A percentile compares a stretch with the other conserved stretches of the same genome.
phyloP scores from a whole-genome alignment of 2,113 vertebrate species.

The Anoplopoma fimbria region DNA sequence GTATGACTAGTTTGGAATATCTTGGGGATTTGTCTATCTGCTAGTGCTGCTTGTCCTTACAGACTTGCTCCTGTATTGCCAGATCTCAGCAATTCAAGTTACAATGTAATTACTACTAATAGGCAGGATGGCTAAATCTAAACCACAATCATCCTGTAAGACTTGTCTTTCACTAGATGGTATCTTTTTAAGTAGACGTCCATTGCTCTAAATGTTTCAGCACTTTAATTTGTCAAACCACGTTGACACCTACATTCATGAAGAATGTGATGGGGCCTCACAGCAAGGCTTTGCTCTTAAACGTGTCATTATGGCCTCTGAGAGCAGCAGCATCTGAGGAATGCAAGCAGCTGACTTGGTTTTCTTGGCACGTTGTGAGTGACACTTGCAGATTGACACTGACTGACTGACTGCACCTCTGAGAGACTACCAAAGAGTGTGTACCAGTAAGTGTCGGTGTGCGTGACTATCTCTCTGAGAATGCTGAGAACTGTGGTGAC shows the following conservation, averaged over 20 bases:
- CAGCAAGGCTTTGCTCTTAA: conserved; percentile 39
- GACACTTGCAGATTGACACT: conserved; percentile 67
- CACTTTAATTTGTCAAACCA: conserved; percentile 17
- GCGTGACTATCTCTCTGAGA: conserved; percentile 62
- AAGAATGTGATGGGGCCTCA: conserved; percentile 31
- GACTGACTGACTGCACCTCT: conserved; percentile 66
- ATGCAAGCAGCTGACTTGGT: conserved; percentile 48
- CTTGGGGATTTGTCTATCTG: background rate
- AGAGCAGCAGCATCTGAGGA: conserved; percentile 40
- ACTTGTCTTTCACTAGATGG: background rate
- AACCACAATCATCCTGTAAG: background rate
- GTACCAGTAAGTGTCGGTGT: conserved; percentile 46
- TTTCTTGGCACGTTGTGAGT: conserved; percentile 45
- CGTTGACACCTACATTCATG: conserved; percentile 35
- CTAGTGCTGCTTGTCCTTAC: background rate
- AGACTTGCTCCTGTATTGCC: background rate
- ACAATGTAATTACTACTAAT: background rate
- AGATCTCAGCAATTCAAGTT: background rate
- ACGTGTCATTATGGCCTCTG: conserved; percentile 43
- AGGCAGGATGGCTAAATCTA: background rate
- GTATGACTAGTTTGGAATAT: background rate
- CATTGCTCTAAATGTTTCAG: conserved; percentile 8
- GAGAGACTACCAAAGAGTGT: conserved; percentile 61
- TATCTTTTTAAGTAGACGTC: conserved; percentile 11
- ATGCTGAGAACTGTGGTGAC: conserved; percentile 46